These are phyloP conservation scores for Campoletis raptor DNA, from an alignment of 2,888 invertebrate species.

Conservation along the genomic window DNA sequence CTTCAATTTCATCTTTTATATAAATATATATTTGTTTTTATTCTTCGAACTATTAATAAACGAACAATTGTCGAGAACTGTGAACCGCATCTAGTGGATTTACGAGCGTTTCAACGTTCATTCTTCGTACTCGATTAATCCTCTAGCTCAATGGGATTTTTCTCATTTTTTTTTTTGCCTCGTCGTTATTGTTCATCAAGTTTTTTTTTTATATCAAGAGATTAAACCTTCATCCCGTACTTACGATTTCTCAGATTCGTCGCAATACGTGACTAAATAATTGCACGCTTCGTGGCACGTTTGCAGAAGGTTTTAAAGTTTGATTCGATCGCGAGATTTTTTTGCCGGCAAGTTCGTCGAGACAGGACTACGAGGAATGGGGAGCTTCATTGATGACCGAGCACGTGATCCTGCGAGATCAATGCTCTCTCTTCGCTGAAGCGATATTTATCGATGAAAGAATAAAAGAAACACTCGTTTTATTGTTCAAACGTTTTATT, in stretches of 20 bases:
- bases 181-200: not conserved
- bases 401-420: slow-evolving; percentile 56
- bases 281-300: slow-evolving; percentile 13
- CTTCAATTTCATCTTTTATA: not conserved
- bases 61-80: slow-evolving; percentile 42
- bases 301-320: not conserved
- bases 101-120: slow-evolving; percentile 50
- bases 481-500: not conserved
- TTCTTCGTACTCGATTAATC: slow-evolving; percentile 35
- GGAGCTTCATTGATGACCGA: slow-evolving; percentile 62
- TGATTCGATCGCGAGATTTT: slow-evolving; percentile 13
- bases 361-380: slow-evolving; percentile 49
- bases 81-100: slow-evolving; percentile 34
- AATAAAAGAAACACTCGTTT: slow-evolving; percentile 3
- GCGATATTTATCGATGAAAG: slow-evolving; percentile 13
- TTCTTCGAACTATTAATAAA: slow-evolving; percentile 59
- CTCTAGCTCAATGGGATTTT: slow-evolving; percentile 11
- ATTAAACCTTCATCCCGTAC: slow-evolving; percentile 15
- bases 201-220: not conserved
- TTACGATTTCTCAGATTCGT: slow-evolving; percentile 60
- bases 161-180: slow-evolving; percentile 12
- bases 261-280: slow-evolving; percentile 38
- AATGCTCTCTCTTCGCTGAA: slow-evolving; percentile 2
- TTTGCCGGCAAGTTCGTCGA: slow-evolving; percentile 24
- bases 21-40: not conserved